These are phyloP conservation scores for Pseudanteris insignis DNA, from an alignment of 2,888 invertebrate species.

Conservation along the genomic window DNA sequence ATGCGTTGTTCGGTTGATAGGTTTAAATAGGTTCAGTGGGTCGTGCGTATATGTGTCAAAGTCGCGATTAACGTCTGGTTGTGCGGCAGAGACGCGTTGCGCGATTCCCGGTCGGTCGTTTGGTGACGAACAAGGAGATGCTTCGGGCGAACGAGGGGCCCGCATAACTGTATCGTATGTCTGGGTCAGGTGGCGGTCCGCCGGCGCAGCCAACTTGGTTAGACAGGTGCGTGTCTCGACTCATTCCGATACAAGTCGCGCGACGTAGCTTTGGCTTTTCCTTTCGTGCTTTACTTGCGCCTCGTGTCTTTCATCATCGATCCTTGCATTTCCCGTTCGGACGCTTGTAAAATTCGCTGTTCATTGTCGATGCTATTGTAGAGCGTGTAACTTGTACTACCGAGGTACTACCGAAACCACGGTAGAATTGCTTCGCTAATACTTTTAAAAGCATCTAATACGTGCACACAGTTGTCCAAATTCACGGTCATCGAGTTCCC, in stretches of 20 bases:
- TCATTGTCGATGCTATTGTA: too few relatives aligned
- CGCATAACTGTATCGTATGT: slow-evolving; percentile 70
- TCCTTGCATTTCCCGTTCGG: too few relatives aligned
- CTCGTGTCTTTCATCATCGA: too few relatives aligned
- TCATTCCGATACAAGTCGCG: slow-evolving; percentile 64
- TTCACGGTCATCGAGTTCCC: too few relatives aligned
- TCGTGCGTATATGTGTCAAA: slow-evolving; percentile 32
- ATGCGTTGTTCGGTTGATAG: neutral
- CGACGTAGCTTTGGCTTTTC: slow-evolving; percentile 49
- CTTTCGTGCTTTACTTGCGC: slow-evolving; percentile 21
- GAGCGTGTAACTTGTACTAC: too few relatives aligned
- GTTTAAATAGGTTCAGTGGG: slow-evolving; percentile 34
- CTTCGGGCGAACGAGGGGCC: slow-evolving; percentile 60
- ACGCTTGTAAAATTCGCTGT: too few relatives aligned
- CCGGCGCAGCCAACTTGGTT: slow-evolving; percentile 60
- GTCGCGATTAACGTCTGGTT: too few relatives aligned
- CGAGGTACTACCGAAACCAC: too few relatives aligned
- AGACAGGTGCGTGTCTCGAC: slow-evolving; percentile 66
- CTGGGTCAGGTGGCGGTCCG: slow-evolving; percentile 71
- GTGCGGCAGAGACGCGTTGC: slow-evolving; percentile 23
- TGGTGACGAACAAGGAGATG: slow-evolving; percentile 48
- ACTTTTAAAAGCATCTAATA: too few relatives aligned
- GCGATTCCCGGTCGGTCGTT: slow-evolving; percentile 21
- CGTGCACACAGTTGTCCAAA: too few relatives aligned
- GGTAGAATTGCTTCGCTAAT: too few relatives aligned